A percentile compares a stretch with the other conserved stretches of the same genome.
Conservation (phyloP, 1,140 invertebrate species). For the Diachasmimorpha longicaudata region DNA sequence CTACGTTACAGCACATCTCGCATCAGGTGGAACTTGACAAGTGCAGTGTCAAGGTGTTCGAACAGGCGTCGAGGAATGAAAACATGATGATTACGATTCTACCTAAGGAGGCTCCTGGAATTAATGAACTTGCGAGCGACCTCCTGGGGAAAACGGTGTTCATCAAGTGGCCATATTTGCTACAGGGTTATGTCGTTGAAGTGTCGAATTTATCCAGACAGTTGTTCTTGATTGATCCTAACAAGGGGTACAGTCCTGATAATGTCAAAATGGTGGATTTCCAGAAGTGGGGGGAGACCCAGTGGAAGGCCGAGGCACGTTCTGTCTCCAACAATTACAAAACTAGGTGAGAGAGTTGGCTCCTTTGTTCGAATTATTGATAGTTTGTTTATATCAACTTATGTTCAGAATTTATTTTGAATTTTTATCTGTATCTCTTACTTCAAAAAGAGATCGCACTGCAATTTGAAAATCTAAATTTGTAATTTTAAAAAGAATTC, state of each 20-base stretch:
- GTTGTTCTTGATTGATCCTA: conserved; percentile 26
- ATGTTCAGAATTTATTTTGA: no score
- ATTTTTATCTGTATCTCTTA: no score
- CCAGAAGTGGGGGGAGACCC: neutral
- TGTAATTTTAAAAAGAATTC: no score
- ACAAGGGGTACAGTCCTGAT: conserved; percentile 5
- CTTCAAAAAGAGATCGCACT: no score
- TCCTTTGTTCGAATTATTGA: no score
- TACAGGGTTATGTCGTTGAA: conserved; percentile 66
- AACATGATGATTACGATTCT: conserved; percentile 81
- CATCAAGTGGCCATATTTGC: conserved; percentile 89
- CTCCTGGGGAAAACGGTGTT: conserved; percentile 77
- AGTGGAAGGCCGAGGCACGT: neutral
- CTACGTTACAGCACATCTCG: conserved; percentile 82
- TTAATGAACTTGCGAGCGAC: conserved; percentile 65
- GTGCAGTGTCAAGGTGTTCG: conserved; percentile 83
- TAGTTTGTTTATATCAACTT: conserved; percentile 51
- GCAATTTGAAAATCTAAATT: no score
- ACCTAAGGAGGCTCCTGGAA: conserved; percentile 48
- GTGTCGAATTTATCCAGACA: conserved; percentile 37
- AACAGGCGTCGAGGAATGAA: conserved; percentile 77
- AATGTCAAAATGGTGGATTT: conserved; percentile 19
- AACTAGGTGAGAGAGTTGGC: conserved; percentile 45
- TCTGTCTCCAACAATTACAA: conserved; percentile 65
- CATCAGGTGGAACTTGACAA: conserved; percentile 75